Evolutionary conservation across 2,888 invertebrate genomes (phyloP).

Genomic region (Pheosia gnoma): DNA sequence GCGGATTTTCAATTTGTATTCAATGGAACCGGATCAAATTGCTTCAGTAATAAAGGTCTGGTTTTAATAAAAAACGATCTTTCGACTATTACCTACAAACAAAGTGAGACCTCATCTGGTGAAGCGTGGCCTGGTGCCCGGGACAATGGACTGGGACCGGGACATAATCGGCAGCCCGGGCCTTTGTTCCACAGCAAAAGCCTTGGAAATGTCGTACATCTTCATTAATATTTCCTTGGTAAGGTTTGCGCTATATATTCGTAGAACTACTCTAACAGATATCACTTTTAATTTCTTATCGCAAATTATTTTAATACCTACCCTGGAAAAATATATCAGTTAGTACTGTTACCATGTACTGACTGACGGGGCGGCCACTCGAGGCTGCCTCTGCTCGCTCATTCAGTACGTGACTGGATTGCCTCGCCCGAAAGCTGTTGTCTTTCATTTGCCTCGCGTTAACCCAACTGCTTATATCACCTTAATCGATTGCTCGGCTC

Average conservation of each 20-base stretch:
- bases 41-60: constrained; percentile 70
- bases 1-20: constrained; percentile 69
- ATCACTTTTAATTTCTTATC: too few relatives aligned
- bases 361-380: too few relatives aligned
- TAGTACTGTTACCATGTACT: too few relatives aligned
- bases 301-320: too few relatives aligned
- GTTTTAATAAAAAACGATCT: constrained; percentile 51
- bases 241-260: background rate
- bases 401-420: too few relatives aligned
- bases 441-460: too few relatives aligned
- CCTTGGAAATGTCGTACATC: constrained; percentile 69
- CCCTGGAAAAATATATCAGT: too few relatives aligned
- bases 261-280: too few relatives aligned
- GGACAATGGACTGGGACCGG: constrained; percentile 43
- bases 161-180: constrained; percentile 45
- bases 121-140: constrained; percentile 17
- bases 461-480: too few relatives aligned
- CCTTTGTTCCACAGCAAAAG: constrained; percentile 65
- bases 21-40: constrained; percentile 66
- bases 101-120: constrained; percentile 62
- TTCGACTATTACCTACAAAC: constrained; percentile 49
- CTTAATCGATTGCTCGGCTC: too few relatives aligned
- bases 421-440: too few relatives aligned
- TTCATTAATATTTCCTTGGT: constrained; percentile 67
- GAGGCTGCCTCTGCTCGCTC: too few relatives aligned